These are phyloP conservation scores for Mimas tiliae DNA, from an alignment of 2,888 invertebrate species.

Conservation along the genomic window DNA sequence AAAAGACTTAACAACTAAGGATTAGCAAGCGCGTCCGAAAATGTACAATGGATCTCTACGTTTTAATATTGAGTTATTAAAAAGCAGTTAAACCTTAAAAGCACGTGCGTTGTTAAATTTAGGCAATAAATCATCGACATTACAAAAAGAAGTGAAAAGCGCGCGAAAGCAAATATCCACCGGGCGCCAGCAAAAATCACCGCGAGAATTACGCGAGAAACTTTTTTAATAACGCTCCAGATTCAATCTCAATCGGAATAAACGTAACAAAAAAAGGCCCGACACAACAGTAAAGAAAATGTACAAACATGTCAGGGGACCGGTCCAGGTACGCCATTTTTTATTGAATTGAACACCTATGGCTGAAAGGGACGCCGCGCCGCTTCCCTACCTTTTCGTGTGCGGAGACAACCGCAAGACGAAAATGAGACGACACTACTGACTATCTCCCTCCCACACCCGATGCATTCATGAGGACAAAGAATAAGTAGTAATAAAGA, in stretches of 20 bases:
- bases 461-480: conserved; percentile 79
- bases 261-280: conserved; percentile 72
- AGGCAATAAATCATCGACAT: conserved; percentile 57
- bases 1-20: neutral
- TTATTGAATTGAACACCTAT: conserved; percentile 81
- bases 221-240: conserved; percentile 82
- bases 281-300: conserved; percentile 78
- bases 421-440: conserved; percentile 55
- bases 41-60: neutral
- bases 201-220: conserved; percentile 71
- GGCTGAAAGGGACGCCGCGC: conserved; percentile 70
- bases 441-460: conserved; percentile 47
- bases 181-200: conserved; percentile 63
- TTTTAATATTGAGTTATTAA: conserved; percentile 34
- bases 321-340: conserved; percentile 83
- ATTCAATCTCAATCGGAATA: conserved; percentile 80
- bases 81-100: conserved; percentile 31
- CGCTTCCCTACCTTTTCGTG: conserved; percentile 63
- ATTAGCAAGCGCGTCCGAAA: neutral
- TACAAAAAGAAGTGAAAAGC: conserved; percentile 39
- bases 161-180: conserved; percentile 46
- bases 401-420: conserved; percentile 55
- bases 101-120: conserved; percentile 44
- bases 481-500: conserved; percentile 83
- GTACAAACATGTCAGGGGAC: conserved; percentile 81